A percentile compares a stretch with the other conserved stretches of the same genome.
Evolutionary conservation across 92 coral and sea anemone genomes (phyloP).

Genomic region (Ricordea florida): DNA sequence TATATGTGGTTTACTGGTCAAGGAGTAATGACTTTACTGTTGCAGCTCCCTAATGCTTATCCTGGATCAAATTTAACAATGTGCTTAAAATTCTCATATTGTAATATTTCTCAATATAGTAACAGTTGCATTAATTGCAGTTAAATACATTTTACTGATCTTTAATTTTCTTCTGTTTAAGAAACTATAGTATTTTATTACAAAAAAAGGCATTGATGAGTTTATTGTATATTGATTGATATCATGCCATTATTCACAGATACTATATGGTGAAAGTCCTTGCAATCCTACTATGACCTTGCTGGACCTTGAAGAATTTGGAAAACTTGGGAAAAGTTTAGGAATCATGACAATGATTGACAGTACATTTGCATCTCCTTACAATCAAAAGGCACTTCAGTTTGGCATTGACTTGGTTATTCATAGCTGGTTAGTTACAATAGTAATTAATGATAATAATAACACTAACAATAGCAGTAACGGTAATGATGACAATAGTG

Average conservation of each 20-base stretch:
- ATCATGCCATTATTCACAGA: conserved; percentile 9
- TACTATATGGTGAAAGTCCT: conserved; percentile 79
- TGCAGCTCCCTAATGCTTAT: too few relatives aligned
- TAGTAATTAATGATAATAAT: neutral
- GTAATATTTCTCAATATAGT: too few relatives aligned
- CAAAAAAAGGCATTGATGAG: neutral
- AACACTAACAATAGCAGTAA: neutral
- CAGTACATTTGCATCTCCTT: conserved; percentile 78
- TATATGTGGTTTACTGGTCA: too few relatives aligned
- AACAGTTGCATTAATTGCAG: too few relatives aligned
- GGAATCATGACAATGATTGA: conserved; percentile 64
- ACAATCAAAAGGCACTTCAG: conserved; percentile 52
- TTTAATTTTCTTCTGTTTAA: too few relatives aligned
- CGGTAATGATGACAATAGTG: neutral
- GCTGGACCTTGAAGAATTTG: conserved; percentile 76
- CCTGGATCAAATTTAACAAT: too few relatives aligned
- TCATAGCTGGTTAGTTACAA: conserved; percentile 76
- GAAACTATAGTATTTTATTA: too few relatives aligned
- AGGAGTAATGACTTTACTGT: too few relatives aligned
- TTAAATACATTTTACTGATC: too few relatives aligned
- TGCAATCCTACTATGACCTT: conserved; percentile 73
- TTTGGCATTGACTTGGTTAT: conserved; percentile 71
- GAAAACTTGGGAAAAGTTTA: conserved; percentile 56
- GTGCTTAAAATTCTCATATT: too few relatives aligned
- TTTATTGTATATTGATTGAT: neutral